Evolutionary conservation across 2,113 vertebrate species (phyloP), one percentile per base, ranked within the genome.

Genomic region (Lynx canadensis): DNA sequence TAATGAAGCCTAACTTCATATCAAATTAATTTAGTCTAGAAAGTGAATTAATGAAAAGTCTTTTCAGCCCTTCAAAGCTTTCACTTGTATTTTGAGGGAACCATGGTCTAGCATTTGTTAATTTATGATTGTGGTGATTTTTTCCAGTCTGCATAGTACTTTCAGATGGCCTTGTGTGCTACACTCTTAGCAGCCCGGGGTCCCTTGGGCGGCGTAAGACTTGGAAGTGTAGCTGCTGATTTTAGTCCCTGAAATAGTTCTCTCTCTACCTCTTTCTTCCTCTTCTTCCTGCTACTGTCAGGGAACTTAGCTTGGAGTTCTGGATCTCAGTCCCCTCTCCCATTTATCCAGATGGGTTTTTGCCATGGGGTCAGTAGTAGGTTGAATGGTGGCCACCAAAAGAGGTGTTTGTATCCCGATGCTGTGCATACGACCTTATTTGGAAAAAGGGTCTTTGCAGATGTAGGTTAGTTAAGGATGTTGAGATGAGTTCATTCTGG

Each of bases 21-120:
- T 38, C 8, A 60, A 78, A 73, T 91, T 88, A 89, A 63, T 88
- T 55, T 86, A 93, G 55, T 89, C 89, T 82, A 66, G 88, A 91
- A 93, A 89, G 73, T 31, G 13, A 76, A 78, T 94, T 88, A 91
- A 79, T 57, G 80, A 66, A 89, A 89, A 95, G 48, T 60, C 65
- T 88, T 95, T 96, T 82, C 38, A 60, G 23, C 33, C 14, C 25
- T 95, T 89, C 69, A 76, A 36, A 92, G 81, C 13, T 15, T 83
- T 88, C 60, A 3, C 66, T 38, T 89, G 21, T 41, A 2, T 97
- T 94, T 97, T 87, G n/a, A 87, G 65, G 16, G 23, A 25, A 65
- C 13, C 1, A 0, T 31, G 9, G 36, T 66, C 36, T 91, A 50
- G 16, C 65, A 33, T 88, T 81, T 88, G 13, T 65, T 52, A 57